Evolutionary conservation across 2,888 invertebrate species (phyloP).

Genomic region (Limulus polyphemus): DNA sequence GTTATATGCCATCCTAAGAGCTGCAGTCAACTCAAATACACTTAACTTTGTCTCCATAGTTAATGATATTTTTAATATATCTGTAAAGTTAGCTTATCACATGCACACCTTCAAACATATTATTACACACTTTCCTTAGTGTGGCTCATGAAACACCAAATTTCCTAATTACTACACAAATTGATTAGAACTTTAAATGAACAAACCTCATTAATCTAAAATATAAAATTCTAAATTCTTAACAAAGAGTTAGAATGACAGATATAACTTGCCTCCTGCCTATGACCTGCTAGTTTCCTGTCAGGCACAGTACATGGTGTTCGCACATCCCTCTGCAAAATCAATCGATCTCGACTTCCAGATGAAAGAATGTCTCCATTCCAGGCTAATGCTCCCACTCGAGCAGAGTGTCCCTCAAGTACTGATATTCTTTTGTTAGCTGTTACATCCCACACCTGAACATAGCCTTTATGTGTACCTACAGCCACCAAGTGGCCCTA

Average conservation of each 20-base stretch:
- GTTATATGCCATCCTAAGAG: too few relatives aligned
- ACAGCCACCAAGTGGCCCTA: conserved; percentile 88
- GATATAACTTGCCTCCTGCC: conserved; percentile 62
- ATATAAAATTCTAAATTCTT: too few relatives aligned
- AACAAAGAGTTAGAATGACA: neutral
- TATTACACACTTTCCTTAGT: too few relatives aligned
- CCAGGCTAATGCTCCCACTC: conserved; percentile 81
- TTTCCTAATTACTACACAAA: too few relatives aligned
- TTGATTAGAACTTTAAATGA: too few relatives aligned
- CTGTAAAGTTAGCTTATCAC: too few relatives aligned
- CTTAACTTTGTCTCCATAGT: too few relatives aligned
- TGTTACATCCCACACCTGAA: conserved; percentile 96
- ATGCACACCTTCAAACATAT: too few relatives aligned
- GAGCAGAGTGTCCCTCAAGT: conserved; percentile 78
- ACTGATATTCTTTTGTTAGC: conserved; percentile 84
- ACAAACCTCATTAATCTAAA: too few relatives aligned
- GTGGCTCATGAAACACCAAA: too few relatives aligned
- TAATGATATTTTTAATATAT: too few relatives aligned
- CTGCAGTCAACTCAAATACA: too few relatives aligned
- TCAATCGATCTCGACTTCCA: conserved; percentile 84
- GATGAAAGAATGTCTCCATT: conserved; percentile 93
- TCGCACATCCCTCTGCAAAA: conserved; percentile 85
- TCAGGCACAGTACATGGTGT: conserved; percentile 62
- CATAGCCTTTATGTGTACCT: conserved; percentile 91
- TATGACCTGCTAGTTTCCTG: conserved; percentile 73